Base-by-base conservation (phyloP, 2,113 vertebrate species). In the Raja brachyura region DNA sequence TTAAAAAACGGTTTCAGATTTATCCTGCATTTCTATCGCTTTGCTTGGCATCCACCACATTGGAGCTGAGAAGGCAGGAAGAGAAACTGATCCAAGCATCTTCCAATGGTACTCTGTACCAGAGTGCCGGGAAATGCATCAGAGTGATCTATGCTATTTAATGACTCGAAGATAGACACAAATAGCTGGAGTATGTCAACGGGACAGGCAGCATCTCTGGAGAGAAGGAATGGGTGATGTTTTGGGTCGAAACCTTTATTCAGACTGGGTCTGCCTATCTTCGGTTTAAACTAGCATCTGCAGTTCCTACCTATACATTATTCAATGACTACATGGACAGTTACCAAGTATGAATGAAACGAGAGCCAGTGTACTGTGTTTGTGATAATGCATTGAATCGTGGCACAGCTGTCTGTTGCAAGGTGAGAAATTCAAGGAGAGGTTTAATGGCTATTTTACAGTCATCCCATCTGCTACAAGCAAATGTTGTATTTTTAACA, bases 401-500 rank as follows among this genome's bases (percentile, higher is more conserved):
- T 25, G 8, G 22, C 48, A 83, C 48, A 83, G 79, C 20, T 83
- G 39, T 22, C 56, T 10, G 5, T 81, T 48, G 78, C 33, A 81
- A 22, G 16, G 78, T 81, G 79, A 28, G 78, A 81, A 61, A 85
- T 11, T n/a, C 56, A 61, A 85, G 25, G 10, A 54, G 75, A 39
- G 33, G 77, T 18, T 61, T 85, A 85, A 85, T 61, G 22, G 56
- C n/a, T 85, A 85, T 61, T 85, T 85, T 85, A n/a, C 25, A 85
- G 81, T 10, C 79, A 56, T 54, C 48, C 79, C 79, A 56, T 83
- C 79, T 11, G 54, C 9, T 59, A 85, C 56, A 85, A 85, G 22
- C 25, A 85, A 85, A 85, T 85, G 20, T 59, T 8, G 33, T 39
- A 54, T 16, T 39, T 5, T 48, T 48, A 85, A 61, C 7, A 83